phyloP scores from a whole-genome alignment of 2,113 vertebrate species.

The Bufo gargarizans region DNA sequence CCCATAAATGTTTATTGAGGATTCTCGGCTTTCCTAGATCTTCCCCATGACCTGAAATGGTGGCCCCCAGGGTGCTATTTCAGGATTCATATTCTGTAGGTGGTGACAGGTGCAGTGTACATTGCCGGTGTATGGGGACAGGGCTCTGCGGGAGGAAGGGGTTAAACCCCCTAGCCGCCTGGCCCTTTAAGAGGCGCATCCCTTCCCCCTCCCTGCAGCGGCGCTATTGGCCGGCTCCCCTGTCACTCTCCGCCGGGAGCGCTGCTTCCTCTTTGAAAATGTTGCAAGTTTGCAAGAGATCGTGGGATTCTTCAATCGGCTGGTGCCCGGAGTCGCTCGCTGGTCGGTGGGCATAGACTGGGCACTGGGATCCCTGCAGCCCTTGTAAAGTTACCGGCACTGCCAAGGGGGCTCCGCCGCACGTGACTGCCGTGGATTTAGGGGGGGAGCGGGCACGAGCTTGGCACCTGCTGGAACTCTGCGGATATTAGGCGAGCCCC shows the following conservation, averaged over 20 bases:
- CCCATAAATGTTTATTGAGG: background rate
- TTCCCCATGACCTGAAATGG: background rate
- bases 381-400: conserved; percentile 21
- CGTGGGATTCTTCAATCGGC: background rate
- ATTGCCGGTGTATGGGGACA: too few species aligned
- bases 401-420: conserved; percentile 57
- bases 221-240: conserved; percentile 44
- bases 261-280: conserved; percentile 58
- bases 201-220: background rate
- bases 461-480: conserved; percentile 26
- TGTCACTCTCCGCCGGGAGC: conserved; percentile 44
- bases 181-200: conserved; percentile 18
- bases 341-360: background rate
- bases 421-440: conserved; percentile 35
- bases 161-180: conserved; percentile 1
- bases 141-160: background rate
- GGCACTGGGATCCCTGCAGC: conserved; percentile 30
- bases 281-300: conserved; percentile 50
- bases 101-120: background rate
- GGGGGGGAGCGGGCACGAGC: background rate
- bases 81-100: background rate
- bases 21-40: background rate
- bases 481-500: background rate
- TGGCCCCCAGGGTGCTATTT: background rate
- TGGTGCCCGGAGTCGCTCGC: background rate